These are phyloP conservation scores for Rugalucina vietnamica DNA, from an alignment of 2,888 invertebrate genomes.

Conservation along the genomic window DNA sequence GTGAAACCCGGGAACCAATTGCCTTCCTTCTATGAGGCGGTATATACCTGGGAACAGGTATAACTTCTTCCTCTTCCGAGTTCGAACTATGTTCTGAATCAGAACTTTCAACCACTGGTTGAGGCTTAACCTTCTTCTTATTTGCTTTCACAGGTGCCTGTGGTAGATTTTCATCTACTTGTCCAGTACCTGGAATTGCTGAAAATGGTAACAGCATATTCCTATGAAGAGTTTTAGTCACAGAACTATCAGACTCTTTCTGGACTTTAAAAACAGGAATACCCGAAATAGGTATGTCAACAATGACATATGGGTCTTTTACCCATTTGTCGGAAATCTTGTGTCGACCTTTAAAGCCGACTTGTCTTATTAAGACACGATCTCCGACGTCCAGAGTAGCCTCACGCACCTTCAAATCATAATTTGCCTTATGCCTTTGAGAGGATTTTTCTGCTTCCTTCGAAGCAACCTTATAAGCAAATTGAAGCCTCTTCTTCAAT, in stretches of 20 bases:
- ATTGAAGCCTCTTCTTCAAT: not conserved
- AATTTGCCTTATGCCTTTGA: constrained; percentile 3
- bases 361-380: constrained; percentile 13
- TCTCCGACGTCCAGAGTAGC: constrained; percentile 10
- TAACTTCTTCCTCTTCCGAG: not conserved
- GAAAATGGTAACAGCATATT: not conserved
- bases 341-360: not conserved
- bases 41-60: not conserved
- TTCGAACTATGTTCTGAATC: not conserved
- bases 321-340: constrained; percentile 33
- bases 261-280: not conserved
- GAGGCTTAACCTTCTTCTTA: not conserved
- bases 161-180: not conserved
- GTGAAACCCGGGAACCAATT: not conserved
- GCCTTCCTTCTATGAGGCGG: not conserved
- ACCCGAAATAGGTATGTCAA: not conserved
- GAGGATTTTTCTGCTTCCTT: not conserved
- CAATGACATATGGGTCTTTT: not conserved
- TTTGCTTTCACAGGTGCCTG: too few species aligned
- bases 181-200: not conserved
- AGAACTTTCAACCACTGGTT: not conserved
- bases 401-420: constrained; percentile 21
- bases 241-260: not conserved
- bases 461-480: constrained; percentile 23
- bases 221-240: not conserved